Evolutionary conservation across 2,797 vertebrate species (phyloP).

Genomic region (Girardinus metallicus): DNA sequence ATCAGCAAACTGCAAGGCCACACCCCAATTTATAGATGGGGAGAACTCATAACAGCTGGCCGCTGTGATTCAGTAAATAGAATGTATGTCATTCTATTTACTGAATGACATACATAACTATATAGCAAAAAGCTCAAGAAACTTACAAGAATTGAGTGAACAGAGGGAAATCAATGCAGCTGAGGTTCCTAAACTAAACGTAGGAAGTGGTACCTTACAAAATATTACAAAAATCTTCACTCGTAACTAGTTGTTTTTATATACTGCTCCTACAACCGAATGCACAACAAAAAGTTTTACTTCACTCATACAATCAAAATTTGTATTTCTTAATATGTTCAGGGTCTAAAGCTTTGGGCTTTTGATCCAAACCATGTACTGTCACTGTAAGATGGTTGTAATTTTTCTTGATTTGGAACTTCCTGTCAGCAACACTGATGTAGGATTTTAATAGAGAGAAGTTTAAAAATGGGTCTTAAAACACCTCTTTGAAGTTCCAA

Average conservation of each 20-base stretch:
- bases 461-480: background rate
- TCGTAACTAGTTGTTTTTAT: background rate
- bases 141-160: background rate
- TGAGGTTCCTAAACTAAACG: background rate
- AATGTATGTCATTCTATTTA: too few relatives aligned
- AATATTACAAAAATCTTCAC: background rate
- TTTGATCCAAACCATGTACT: too few relatives aligned
- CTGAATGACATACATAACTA: background rate
- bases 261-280: background rate
- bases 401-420: too few relatives aligned
- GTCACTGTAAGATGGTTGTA: too few relatives aligned
- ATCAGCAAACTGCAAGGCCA: background rate
- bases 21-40: background rate
- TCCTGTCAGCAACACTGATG: too few relatives aligned
- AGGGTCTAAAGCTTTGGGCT: too few relatives aligned
- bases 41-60: background rate
- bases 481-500: background rate
- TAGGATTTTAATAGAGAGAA: background rate
- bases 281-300: background rate
- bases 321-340: background rate
- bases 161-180: background rate
- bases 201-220: background rate
- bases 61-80: too few relatives aligned
- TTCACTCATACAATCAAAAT: background rate
- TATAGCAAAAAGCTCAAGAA: background rate